Percentiles rank a stretch among this genome's conserved stretches.
These are phyloP conservation scores for Dendrocincla fuliginosa DNA, from an alignment of 2,797 vertebrate genomes.

Conservation along the genomic window DNA sequence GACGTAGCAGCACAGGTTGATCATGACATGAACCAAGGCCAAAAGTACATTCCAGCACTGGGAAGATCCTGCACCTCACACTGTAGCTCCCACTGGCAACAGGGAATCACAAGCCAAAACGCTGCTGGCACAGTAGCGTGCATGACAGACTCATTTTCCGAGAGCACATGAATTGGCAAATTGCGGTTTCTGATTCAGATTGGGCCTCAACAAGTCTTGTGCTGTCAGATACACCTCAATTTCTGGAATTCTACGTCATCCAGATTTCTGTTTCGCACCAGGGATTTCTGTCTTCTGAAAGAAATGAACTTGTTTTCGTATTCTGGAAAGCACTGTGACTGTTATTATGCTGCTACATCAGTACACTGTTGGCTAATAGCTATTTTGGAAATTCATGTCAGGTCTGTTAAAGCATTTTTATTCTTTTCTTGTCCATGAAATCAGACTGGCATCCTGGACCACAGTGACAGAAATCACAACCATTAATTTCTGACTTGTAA, in stretches of 20 bases:
- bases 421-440: not conserved
- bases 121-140: fast-evolving
- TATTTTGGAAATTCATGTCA: not conserved
- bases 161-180: not conserved
- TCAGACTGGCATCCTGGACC: fast-evolving
- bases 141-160: not conserved
- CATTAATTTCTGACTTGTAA: not conserved
- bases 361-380: not conserved
- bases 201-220: not conserved
- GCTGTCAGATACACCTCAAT: not conserved
- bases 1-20: fast-evolving
- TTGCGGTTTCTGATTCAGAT: not conserved
- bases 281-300: not conserved
- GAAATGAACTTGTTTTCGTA: not conserved
- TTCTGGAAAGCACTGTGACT: not conserved
- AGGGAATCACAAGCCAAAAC: not conserved
- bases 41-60: not conserved
- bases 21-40: not conserved
- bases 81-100: fast-evolving
- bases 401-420: not conserved
- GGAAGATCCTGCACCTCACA: not conserved
- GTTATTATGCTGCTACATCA: not conserved
- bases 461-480: not conserved
- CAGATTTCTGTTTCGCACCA: not conserved
- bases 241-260: not conserved